Conservation (phyloP, 30 jellyfish, hydroid and myxozoan species). For the Haliclystus octoradiatus region DNA sequence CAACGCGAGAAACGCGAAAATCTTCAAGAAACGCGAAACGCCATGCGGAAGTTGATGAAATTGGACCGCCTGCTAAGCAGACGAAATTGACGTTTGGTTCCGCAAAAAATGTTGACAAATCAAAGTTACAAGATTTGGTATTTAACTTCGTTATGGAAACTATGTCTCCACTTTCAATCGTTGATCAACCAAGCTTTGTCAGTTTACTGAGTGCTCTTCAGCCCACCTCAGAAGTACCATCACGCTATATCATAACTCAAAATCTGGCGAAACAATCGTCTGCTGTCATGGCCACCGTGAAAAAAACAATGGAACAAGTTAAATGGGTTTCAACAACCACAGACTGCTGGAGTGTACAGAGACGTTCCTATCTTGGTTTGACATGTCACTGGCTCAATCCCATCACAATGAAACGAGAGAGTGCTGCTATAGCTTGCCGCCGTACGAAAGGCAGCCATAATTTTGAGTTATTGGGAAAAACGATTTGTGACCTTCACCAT, state of each 20-base stretch:
- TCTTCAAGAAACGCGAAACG: no score
- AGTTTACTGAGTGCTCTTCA: background rate
- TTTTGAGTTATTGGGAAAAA: background rate
- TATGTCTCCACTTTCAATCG: background rate
- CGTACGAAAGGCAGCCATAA: background rate
- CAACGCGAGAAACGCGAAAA: no score
- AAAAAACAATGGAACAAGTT: background rate
- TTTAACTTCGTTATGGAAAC: constrained; percentile 1
- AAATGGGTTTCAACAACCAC: constrained; percentile 1
- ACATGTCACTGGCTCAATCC: constrained; percentile 1
- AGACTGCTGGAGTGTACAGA: constrained; percentile 9
- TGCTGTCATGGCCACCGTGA: constrained; percentile 1
- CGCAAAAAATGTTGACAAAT: constrained; percentile 1
- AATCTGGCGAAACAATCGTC: background rate
- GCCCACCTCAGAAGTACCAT: constrained; percentile 1
- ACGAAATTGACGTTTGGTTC: no score
- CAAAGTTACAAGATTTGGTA: background rate
- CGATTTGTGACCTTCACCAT: constrained; percentile 2
- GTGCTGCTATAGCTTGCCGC: background rate
- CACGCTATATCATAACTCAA: background rate
- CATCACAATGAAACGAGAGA: background rate
- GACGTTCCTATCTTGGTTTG: constrained; percentile 1
- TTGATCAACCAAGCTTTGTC: background rate
- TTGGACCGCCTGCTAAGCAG: no score
- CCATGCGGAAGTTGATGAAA: no score